A percentile compares a stretch with the other conserved stretches of the same genome.
phyloP scores from a whole-genome alignment of 2,888 invertebrate species.

The Anagyrus pseudococci region DNA sequence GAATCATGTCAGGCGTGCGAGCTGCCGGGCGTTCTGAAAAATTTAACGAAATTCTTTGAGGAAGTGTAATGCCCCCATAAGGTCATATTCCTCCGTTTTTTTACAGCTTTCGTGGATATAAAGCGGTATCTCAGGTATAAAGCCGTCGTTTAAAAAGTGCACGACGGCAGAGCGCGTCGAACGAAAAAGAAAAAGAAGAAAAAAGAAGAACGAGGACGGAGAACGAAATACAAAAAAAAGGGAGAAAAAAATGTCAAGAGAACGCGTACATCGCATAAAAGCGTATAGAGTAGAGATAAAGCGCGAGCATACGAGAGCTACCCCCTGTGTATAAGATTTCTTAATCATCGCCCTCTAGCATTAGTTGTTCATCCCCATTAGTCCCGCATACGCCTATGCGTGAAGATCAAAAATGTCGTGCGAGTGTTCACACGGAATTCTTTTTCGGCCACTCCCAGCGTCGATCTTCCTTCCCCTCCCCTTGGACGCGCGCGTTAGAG shows the following conservation, averaged over 20 bases:
- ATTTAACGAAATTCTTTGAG: background rate
- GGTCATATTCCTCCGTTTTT: slow-evolving; percentile 11
- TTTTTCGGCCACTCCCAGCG: too few relatives aligned
- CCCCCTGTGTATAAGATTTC: background rate
- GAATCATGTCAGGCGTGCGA: background rate
- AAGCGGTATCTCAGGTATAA: slow-evolving; percentile 25
- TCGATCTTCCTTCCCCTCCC: too few relatives aligned
- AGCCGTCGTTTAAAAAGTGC: slow-evolving; percentile 7
- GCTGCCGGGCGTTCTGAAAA: background rate
- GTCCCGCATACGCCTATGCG: slow-evolving; percentile 28
- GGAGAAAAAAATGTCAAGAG: background rate
- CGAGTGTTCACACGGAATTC: too few relatives aligned
- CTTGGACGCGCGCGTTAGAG: too few relatives aligned
- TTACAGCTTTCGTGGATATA: slow-evolving; percentile 27
- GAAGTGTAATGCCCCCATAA: background rate
- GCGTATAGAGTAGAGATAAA: background rate
- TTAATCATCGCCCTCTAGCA: background rate
- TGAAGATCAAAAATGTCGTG: too few relatives aligned
- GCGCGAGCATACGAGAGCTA: background rate
- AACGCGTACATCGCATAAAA: background rate
- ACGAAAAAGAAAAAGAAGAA: background rate
- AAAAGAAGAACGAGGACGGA: background rate
- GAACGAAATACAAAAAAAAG: background rate
- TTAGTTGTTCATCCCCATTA: background rate
- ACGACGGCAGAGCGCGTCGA: background rate